These are phyloP conservation scores for Meloidogyne hapla DNA, from an alignment of 1,140 invertebrate genomes.

Conservation along the genomic window DNA sequence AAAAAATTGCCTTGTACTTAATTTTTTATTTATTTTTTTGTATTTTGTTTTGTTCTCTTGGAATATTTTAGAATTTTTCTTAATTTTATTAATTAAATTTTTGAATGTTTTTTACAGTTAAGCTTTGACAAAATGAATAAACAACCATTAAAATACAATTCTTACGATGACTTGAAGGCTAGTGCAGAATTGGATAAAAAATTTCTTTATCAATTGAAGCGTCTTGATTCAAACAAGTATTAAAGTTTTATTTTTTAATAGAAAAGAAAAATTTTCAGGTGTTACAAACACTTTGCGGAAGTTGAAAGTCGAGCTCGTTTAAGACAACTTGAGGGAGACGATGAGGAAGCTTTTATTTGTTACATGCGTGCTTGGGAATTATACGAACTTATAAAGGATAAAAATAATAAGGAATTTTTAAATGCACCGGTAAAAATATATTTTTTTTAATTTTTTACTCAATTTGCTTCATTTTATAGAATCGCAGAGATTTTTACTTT, in stretches of 20 bases:
- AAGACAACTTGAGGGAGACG: background rate
- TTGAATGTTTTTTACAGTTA: background rate
- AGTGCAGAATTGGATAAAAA: background rate
- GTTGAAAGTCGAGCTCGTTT: background rate
- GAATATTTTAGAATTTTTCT: background rate
- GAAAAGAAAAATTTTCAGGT: background rate
- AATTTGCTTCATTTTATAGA: background rate
- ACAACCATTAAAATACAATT: constrained; percentile 7
- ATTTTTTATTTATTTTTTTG: background rate
- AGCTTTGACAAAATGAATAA: background rate
- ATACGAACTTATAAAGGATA: background rate
- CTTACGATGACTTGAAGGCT: constrained; percentile 9
- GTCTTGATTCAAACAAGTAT: background rate
- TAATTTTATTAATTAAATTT: background rate
- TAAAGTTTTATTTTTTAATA: background rate
- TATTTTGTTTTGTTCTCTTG: background rate
- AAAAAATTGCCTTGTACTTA: no score
- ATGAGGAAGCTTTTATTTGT: constrained; percentile 12
- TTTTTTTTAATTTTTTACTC: background rate
- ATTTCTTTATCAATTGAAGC: background rate
- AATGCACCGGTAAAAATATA: background rate
- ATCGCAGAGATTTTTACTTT: background rate
- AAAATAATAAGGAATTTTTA: background rate
- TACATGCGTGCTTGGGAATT: constrained; percentile 8
- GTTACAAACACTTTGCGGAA: background rate